Base-by-base conservation (phyloP, 2,888 invertebrate species). In the Tetragonisca angustula region DNA sequence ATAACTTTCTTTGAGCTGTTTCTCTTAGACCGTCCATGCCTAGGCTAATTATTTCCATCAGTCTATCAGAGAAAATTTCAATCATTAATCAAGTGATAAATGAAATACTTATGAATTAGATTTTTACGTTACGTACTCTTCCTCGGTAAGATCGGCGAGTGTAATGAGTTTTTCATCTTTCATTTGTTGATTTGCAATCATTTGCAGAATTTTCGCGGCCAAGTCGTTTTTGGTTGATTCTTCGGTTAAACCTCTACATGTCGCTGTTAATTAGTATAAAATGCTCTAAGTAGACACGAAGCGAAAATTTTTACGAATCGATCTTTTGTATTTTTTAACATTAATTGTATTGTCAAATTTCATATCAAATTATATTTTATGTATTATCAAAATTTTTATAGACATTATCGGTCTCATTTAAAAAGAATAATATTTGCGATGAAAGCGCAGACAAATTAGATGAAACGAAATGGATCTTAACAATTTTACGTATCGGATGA, bases 131-230 rank as follows among this genome's bases (percentile, higher is more conserved):
- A 88, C 88, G 56, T 82, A 92, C 92, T 91, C 90, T 9, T 86
- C 83, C n/a, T 81, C 81, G 1, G 89, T 62, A 19, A 92, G 79
- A 36, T 87, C 78, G 21, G 50, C 59, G 50, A 87, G 81, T 11
- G 59, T 21, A 11, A 24, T 32, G 5, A 81, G 49, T 19, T 85
- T 84, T 49, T 75, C 65, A 21, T 87, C 88, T 32, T 89, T 81
- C 71, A 92, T 91, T 67, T 92, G 91, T 21, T 71, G 67, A 32
- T 84, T 87, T 17, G 89, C 88, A 13, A 92, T 68, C 79, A 85
- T 81, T 56, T 82, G 79, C 27, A 92, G 75, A 67, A 92, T 85
- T 54, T 81, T 84, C 24, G 64, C 52, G 6, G 92, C 90, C 36
- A 88, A 59, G 17, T 79, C 72, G 52, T 88, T 88, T 36, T 85